phyloP scores from a whole-genome alignment of 2,888 invertebrate species.

The Cataglyphis rosenhaueri region DNA sequence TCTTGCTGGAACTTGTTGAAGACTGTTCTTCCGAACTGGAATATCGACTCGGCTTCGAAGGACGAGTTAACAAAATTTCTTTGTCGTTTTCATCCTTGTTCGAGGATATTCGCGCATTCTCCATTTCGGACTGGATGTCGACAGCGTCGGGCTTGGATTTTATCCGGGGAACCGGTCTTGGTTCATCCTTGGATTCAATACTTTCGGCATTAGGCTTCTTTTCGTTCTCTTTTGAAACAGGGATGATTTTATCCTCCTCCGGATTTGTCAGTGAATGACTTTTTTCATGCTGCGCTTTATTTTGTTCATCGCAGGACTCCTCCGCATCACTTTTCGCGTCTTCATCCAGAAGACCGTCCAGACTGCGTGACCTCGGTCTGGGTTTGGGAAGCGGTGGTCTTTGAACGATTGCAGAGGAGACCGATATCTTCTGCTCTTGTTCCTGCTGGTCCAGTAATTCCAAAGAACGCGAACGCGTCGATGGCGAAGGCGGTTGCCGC shows the following conservation, averaged over 20 bases:
- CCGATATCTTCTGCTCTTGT: conserved; percentile 47
- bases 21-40: conserved; percentile 54
- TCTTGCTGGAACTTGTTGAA: conserved; percentile 23
- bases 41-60: conserved; percentile 56
- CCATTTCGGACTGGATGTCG: conserved; percentile 40
- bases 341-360: conserved; percentile 88
- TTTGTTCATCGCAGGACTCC: neutral
- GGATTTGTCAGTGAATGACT: neutral
- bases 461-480: conserved; percentile 76
- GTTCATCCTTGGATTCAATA: conserved; percentile 31
- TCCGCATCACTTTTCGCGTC: conserved; percentile 66
- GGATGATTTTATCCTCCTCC: neutral
- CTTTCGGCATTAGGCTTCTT: neutral
- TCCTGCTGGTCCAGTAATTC: conserved; percentile 76
- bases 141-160: conserved; percentile 33
- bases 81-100: conserved; percentile 37
- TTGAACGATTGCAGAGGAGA: conserved; percentile 61
- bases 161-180: conserved; percentile 56
- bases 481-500: conserved; percentile 83
- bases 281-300: neutral
- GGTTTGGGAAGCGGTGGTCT: conserved; percentile 81
- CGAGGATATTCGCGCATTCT: conserved; percentile 18
- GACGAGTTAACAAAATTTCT: conserved; percentile 32
- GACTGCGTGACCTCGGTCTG: conserved; percentile 88
- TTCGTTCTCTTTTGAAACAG: neutral